Base-by-base conservation (phyloP, 2,888 invertebrate genomes). In the Tuta absoluta region DNA sequence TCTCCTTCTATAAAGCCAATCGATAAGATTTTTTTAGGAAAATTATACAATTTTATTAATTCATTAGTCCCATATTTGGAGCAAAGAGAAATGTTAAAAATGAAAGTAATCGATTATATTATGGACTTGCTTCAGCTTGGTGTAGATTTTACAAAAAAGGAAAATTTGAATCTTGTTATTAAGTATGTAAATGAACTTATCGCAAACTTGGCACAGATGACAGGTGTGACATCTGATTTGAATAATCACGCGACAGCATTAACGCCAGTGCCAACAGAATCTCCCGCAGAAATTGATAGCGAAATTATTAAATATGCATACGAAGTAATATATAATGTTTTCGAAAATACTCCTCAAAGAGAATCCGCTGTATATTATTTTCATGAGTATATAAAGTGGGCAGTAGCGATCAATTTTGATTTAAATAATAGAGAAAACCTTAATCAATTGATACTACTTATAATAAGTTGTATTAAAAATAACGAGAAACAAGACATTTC, bases 331-430 rank as follows among this genome's bases (percentile, higher is more conserved):
- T 28, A 28, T 1, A 33, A 56, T 10, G n/a, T 33, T 5, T 33
- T 56, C 17, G 19, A 5, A n/a, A 19, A 56, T 17, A 0, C 17
- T 17, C 4, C 1, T 33, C 56, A 56, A 56, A 28, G 17, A 56
- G 8, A 56, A 33, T 8, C 1, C n/a, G 56, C 56, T 1, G 11
- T 56, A 17, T 8, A 2, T n/a, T 33, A 33, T 56, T n/a, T 56
- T 19, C 56, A 56, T 10, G 33, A 56, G n/a, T 56, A 28, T 56
- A 11, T 56, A 17, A 56, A 56, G 8, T 33, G 17, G 56, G 56
- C 56, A 33, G 10, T n/a, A 2, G n/a, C 14, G 4, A 17, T 10
- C 28, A 19, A 33, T 17, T 56, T 56, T 10, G 56, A 56, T 33
- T 7, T 56, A 17, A 56, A 17, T 33, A n/a, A 56, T 17, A 56